These are phyloP conservation scores for Thinocorus orbignyianus DNA, from an alignment of 2,113 vertebrate genomes.

Conservation along the genomic window DNA sequence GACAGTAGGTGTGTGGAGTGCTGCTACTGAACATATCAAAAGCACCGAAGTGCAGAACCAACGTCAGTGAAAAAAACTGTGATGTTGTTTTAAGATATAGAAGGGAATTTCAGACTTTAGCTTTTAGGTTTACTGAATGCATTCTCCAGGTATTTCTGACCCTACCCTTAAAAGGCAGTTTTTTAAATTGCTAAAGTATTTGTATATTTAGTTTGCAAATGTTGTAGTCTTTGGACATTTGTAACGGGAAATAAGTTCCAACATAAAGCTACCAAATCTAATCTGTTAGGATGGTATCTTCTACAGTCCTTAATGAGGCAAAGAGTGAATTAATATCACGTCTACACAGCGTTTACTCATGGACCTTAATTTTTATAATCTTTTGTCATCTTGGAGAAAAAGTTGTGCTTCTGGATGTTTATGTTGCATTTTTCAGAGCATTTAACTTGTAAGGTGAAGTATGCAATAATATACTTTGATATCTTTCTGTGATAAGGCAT, in stretches of 20 bases:
- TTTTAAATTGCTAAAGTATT: neutral
- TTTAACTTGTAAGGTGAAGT: neutral
- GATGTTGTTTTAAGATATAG: neutral
- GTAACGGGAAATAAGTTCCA: neutral
- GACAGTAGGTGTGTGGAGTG: neutral
- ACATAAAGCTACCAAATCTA: neutral
- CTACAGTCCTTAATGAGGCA: neutral
- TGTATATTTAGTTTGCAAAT: neutral
- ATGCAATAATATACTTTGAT: neutral
- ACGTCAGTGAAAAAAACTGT: neutral
- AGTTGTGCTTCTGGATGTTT: neutral
- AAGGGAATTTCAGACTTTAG: neutral
- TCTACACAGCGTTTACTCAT: neutral
- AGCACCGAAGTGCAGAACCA: neutral
- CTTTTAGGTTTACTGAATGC: neutral
- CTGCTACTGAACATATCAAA: neutral
- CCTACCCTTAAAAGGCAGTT: neutral
- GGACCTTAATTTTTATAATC: neutral
- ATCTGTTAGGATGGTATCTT: neutral
- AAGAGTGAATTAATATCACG: neutral
- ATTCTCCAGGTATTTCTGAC: neutral
- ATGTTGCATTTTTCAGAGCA: neutral
- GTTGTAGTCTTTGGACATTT: neutral
- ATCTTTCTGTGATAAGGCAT: neutral
- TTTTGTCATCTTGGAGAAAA: neutral